phyloP scores from a whole-genome alignment of 2,113 vertebrate species.

The Todiramphus chloris region DNA sequence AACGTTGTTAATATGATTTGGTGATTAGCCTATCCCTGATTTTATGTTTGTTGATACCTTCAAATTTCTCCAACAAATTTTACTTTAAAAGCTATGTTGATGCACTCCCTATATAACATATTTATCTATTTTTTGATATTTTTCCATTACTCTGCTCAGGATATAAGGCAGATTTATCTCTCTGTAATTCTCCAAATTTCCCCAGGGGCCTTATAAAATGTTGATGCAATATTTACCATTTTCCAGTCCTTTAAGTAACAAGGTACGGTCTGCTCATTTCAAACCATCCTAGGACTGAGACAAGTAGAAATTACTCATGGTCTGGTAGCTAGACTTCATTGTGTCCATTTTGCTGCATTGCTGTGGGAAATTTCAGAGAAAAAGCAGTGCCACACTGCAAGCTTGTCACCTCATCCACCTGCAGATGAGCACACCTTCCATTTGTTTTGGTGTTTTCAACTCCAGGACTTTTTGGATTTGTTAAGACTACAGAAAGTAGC shows the following conservation, averaged over 20 bases:
- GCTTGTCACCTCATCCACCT: not conserved
- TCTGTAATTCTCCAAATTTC: not conserved
- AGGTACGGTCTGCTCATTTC: not conserved
- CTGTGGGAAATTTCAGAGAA: not conserved
- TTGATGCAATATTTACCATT: not conserved
- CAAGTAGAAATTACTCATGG: not conserved
- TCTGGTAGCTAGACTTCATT: not conserved
- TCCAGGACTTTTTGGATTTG: not conserved
- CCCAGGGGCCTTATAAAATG: not conserved
- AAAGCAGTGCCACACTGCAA: not conserved
- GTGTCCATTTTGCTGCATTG: not conserved
- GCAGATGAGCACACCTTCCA: not conserved
- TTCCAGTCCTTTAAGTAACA: not conserved
- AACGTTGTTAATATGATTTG: not conserved
- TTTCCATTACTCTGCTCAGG: not conserved
- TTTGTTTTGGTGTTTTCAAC: not conserved
- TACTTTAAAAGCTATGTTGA: not conserved
- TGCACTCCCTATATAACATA: not conserved
- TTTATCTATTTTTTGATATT: not conserved
- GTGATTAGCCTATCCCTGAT: not conserved
- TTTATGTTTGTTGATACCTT: not conserved
- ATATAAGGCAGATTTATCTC: not conserved
- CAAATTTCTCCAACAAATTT: not conserved
- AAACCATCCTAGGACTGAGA: not conserved
- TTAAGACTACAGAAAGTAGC: not conserved